Evolutionary conservation across 2,113 vertebrate genomes (phyloP).

Genomic region (Alethe castanea): DNA sequence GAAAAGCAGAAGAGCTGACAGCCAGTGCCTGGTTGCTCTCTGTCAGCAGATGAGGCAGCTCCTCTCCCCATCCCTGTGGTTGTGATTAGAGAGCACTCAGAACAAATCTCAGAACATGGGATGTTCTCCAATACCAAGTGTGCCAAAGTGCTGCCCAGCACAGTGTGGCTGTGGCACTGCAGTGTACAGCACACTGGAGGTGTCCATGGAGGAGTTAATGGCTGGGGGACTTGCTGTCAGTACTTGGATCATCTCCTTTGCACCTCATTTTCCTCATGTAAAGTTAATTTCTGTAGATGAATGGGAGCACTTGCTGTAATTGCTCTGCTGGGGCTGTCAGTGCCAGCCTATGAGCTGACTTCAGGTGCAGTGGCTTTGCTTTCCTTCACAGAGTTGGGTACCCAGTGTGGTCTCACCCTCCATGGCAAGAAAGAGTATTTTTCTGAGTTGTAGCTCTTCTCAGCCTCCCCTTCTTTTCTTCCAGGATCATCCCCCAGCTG

Average conservation of each 20-base stretch:
- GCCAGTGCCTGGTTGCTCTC: background rate
- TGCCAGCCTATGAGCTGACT: accelerated
- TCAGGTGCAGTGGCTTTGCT: background rate
- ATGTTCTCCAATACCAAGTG: background rate
- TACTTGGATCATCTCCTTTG: background rate
- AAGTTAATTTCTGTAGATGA: background rate
- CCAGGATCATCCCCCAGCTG: slow-evolving; percentile 73
- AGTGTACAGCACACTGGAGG: background rate
- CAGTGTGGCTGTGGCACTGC: accelerated
- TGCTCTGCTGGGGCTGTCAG: accelerated
- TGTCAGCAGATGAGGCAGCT: background rate
- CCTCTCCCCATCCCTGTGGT: background rate
- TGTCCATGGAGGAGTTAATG: background rate
- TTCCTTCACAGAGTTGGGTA: background rate
- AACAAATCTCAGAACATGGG: background rate
- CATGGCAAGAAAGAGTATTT: background rate
- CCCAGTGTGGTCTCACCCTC: accelerated
- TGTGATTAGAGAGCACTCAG: background rate
- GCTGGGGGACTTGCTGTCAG: background rate
- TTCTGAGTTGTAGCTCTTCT: background rate
- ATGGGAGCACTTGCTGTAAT: background rate
- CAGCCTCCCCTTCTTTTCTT: background rate
- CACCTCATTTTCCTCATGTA: background rate
- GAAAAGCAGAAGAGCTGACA: slow-evolving; percentile 3
- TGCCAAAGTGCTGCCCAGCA: background rate